phyloP scores from a whole-genome alignment of 2,888 invertebrate genomes.

The Drosophila histrio region DNA sequence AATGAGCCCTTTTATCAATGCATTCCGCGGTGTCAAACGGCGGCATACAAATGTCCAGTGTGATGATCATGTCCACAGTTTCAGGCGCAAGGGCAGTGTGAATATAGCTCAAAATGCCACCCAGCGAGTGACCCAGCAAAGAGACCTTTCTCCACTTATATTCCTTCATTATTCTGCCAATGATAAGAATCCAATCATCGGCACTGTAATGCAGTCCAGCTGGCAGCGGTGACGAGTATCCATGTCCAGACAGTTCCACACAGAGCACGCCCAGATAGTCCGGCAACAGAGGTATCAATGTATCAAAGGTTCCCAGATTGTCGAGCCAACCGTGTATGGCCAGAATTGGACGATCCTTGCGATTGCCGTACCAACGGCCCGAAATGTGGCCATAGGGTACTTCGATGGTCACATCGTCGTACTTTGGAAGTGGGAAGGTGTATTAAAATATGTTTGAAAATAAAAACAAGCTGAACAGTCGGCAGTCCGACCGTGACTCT shows the following conservation, averaged over 20 bases:
- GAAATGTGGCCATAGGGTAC: constrained; percentile 88
- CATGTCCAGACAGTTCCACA: constrained; percentile 89
- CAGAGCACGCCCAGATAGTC: constrained; percentile 85
- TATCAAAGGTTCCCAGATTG: constrained; percentile 90
- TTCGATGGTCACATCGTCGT: constrained; percentile 87
- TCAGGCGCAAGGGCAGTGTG: constrained; percentile 86
- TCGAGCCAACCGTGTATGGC: constrained; percentile 91
- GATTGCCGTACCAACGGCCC: constrained; percentile 89
- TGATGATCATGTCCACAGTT: constrained; percentile 20
- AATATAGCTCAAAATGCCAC: constrained; percentile 86
- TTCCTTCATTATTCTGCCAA: constrained; percentile 86
- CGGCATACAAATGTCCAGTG: constrained; percentile 19
- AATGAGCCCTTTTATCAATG: not conserved
- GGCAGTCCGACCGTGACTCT: too few relatives aligned
- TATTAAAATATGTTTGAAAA: too few relatives aligned
- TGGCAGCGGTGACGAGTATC: constrained; percentile 87
- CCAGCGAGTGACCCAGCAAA: constrained; percentile 88
- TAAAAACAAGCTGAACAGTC: too few relatives aligned
- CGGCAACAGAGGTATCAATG: constrained; percentile 86
- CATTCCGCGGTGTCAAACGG: not conserved
- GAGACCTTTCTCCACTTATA: constrained; percentile 89
- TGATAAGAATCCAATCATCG: constrained; percentile 81
- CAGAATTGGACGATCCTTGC: constrained; percentile 87
- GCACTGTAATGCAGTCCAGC: constrained; percentile 84
- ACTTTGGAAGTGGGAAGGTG: too few relatives aligned